Percentiles rank a stretch among this genome's conserved stretches.
Evolutionary conservation across 2,113 vertebrate genomes (phyloP).

Genomic region (Smithornis capensis): DNA sequence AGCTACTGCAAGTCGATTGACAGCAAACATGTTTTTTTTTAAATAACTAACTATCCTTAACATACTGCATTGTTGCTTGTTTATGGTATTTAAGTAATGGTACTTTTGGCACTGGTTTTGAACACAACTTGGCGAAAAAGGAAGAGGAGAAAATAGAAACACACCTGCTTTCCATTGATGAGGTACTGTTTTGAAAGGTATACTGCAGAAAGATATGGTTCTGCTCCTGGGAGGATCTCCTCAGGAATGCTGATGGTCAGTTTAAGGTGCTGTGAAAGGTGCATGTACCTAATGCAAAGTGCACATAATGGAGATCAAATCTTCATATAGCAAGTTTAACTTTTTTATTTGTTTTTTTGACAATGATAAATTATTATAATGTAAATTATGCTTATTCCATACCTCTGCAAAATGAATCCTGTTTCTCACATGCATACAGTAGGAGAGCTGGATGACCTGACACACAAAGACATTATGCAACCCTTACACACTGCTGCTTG

Average conservation of each 20-base stretch:
- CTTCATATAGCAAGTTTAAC: background rate
- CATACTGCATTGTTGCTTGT: conserved; percentile 70
- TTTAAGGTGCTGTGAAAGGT: background rate
- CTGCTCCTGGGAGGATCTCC: background rate
- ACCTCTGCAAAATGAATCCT: background rate
- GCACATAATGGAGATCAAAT: background rate
- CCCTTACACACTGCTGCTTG: background rate
- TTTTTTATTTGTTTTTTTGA: background rate
- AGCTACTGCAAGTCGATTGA: conserved; percentile 65
- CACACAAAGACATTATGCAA: background rate
- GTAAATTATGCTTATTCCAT: background rate
- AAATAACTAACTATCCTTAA: conserved; percentile 70
- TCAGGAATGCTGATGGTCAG: background rate
- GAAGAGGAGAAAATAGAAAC: background rate
- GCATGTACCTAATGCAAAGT: background rate
- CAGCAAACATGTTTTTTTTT: conserved; percentile 66
- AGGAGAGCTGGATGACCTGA: background rate
- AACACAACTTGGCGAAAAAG: conserved; percentile 38
- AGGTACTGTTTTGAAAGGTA: background rate
- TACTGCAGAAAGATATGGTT: background rate
- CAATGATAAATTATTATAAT: background rate
- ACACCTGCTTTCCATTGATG: background rate
- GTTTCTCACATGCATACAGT: background rate
- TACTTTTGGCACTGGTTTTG: conserved; percentile 60
- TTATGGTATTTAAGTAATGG: conserved; percentile 55